Base-by-base conservation (phyloP, 2,113 vertebrate genomes). In the Nyctibius bracteatus region DNA sequence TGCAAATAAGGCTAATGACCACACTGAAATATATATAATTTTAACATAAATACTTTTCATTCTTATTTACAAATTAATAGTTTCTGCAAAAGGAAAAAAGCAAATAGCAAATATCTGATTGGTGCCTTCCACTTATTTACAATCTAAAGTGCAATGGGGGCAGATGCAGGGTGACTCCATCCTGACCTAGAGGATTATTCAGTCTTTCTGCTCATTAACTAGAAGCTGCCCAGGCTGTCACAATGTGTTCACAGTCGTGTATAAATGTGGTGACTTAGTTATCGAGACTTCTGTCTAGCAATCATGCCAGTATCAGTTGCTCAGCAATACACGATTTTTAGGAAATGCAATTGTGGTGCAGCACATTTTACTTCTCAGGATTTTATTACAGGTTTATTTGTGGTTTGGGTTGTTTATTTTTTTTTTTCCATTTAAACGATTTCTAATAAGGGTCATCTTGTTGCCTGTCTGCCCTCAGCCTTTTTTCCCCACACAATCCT, bases 181-280 rank as follows among this genome's bases (percentile, higher is more conserved):
- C 57, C 70, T 97, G 96, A 97, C 96, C 96, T 84, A 41, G 35
- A 96, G 80, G 66, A 95, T 96, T 94, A 91, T 95, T 96, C 80
- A 93, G 85, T 92, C 89, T 92, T 91, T 93, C 79, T 95, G 83
- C 82, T 97, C 96, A 96, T 97, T 97, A 97, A 73, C 74, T 44
- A 84, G 62, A 94, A 84, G 75, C 68, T 95, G 96, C 83, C 79
- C 66, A 84, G 44, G 88, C 89, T 89, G 93, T 93, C 96, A 97
- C 54, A 92, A 70, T 17, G 61, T 88, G 65, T 95, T 97, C 89
- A 51, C 71, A 81, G 70, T 85, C 93, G 54, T 63, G 28, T 77
- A 57, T 67, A 81, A 83, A 95, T 88, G 89, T 79, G 44, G 88
- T 79, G 84, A 91, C 65, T 94, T 88, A 43, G 35, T 96, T 35